Conservation (phyloP, 2,797 vertebrate species). For the Phalloptychus januarius region DNA sequence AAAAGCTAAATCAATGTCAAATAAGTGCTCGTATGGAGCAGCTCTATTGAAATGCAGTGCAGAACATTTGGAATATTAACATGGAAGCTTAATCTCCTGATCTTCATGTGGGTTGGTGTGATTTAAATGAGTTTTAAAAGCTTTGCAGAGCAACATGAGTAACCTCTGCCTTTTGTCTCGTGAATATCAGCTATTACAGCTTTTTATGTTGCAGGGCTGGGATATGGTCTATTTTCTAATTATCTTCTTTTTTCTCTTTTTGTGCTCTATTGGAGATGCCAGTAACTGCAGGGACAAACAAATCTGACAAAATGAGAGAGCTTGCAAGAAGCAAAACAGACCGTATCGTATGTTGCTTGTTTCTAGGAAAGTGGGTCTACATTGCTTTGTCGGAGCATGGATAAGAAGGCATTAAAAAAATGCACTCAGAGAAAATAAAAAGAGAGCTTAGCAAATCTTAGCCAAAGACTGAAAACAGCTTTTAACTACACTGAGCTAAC, state of each 20-base stretch:
- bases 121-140: constrained; percentile 49
- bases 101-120: constrained; percentile 34
- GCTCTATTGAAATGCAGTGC: constrained; percentile 36
- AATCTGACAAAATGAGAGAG: constrained; percentile 37
- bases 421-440: constrained; percentile 33
- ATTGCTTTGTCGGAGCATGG: constrained; percentile 21
- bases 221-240: constrained; percentile 41
- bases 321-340: constrained; percentile 37
- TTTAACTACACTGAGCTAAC: constrained; percentile 32
- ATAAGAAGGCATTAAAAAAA: constrained; percentile 36
- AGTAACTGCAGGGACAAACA: constrained; percentile 24
- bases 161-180: constrained; percentile 24
- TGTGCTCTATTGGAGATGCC: constrained; percentile 24
- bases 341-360: constrained; percentile 23
- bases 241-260: constrained; percentile 19
- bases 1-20: constrained; percentile 44
- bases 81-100: constrained; percentile 39
- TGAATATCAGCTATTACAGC: constrained; percentile 39
- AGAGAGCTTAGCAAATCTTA: constrained; percentile 51
- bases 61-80: constrained; percentile 44
- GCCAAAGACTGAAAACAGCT: constrained; percentile 28
- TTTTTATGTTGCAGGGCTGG: constrained; percentile 14
- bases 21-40: constrained; percentile 37
- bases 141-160: constrained; percentile 14
- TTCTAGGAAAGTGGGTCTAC: constrained; percentile 26